These are phyloP conservation scores for Sapayoa aenigma DNA, from an alignment of 2,113 vertebrate species.

Conservation along the genomic window DNA sequence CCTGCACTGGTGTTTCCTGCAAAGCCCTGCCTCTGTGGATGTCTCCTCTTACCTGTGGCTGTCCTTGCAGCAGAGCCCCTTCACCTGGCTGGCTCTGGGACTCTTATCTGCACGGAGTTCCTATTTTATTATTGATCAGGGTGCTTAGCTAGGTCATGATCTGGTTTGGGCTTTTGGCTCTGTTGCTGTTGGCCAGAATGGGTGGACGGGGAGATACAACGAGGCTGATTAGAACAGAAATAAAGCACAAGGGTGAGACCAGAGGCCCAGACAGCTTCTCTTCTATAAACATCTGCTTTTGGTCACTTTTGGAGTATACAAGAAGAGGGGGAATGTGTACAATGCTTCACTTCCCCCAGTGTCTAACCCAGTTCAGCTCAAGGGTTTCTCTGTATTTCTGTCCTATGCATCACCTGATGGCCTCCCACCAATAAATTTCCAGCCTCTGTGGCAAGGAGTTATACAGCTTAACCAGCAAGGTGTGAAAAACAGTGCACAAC, in stretches of 20 bases:
- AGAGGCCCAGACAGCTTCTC: neutral
- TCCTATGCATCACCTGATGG: neutral
- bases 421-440: neutral
- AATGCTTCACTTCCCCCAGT: neutral
- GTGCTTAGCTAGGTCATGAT: neutral
- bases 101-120: neutral
- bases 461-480: neutral
- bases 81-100: neutral
- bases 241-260: neutral
- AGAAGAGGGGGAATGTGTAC: neutral
- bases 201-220: accelerated
- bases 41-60: neutral
- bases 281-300: neutral
- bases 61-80: neutral
- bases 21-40: neutral
- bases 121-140: neutral
- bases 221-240: neutral
- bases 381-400: neutral
- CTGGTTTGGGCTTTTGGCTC: neutral
- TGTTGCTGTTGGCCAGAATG: neutral
- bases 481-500: neutral
- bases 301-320: neutral
- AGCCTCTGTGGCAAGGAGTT: neutral
- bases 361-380: neutral
- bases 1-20: neutral